Evolutionary conservation across 2,113 vertebrate species (phyloP).

Genomic region (Oenanthe melanoleuca): DNA sequence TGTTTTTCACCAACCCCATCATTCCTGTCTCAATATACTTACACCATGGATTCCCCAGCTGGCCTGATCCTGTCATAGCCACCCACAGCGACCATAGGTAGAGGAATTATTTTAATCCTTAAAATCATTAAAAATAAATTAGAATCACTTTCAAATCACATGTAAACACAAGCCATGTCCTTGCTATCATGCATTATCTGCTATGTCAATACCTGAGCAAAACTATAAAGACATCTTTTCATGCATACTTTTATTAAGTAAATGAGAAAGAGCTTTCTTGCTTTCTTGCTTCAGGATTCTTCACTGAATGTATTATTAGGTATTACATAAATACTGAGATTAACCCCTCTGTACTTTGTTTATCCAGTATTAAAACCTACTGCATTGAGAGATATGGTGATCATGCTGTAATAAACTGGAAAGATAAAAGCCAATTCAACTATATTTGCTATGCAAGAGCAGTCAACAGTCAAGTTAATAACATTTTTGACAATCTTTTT

Average conservation of each 20-base stretch:
- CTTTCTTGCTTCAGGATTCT: not conserved
- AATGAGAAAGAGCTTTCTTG: not conserved
- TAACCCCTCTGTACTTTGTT: not conserved
- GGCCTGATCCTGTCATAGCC: no score
- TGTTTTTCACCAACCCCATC: no score
- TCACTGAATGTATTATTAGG: not conserved
- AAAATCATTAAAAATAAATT: not conserved
- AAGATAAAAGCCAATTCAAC: not conserved
- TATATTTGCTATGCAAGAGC: not conserved
- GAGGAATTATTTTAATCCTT: not conserved
- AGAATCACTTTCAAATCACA: not conserved
- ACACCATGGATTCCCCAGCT: no score
- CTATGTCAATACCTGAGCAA: not conserved
- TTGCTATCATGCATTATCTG: not conserved
- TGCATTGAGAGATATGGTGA: not conserved
- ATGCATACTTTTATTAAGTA: not conserved
- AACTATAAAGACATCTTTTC: not conserved
- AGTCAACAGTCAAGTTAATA: not conserved
- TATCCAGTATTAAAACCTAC: not conserved
- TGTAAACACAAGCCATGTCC: not conserved
- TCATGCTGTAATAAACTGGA: not conserved
- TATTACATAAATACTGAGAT: constrained; percentile 1
- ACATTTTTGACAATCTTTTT: not conserved
- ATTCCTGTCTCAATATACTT: no score
- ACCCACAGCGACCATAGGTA: no score